Evolutionary conservation across 2,888 invertebrate genomes (phyloP).

Genomic region (Dinocampus coccinellae): DNA sequence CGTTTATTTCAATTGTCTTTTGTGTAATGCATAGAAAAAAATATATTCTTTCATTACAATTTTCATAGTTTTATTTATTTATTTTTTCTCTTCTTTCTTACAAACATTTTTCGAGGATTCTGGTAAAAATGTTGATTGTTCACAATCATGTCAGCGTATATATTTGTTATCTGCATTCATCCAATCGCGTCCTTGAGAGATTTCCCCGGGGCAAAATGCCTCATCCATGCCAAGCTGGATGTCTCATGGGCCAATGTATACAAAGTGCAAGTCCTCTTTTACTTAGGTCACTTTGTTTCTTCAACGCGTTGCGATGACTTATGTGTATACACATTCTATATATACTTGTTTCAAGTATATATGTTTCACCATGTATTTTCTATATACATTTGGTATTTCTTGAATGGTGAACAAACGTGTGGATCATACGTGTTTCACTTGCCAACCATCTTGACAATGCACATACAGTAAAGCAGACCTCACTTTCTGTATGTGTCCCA

Average conservation of each 20-base stretch:
- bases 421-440: conserved; percentile 26
- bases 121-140: conserved; percentile 17
- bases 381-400: conserved; percentile 14
- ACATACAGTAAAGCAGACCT: neutral
- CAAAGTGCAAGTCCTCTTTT: conserved; percentile 23
- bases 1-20: neutral
- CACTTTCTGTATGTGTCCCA: neutral
- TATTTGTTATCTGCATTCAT: conserved; percentile 38
- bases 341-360: too few species aligned
- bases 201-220: conserved; percentile 65
- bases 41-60: neutral
- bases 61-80: neutral
- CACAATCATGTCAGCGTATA: conserved; percentile 14
- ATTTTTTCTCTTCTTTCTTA: neutral
- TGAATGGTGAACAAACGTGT: conserved; percentile 23
- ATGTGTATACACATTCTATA: neutral
- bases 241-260: conserved; percentile 43
- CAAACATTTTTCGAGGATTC: neutral
- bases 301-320: conserved; percentile 9
- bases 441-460: conserved; percentile 24
- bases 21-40: too few species aligned
- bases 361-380: too few species aligned
- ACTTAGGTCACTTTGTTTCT: conserved; percentile 35
- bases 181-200: conserved; percentile 58
- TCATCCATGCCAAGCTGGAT: conserved; percentile 58